Base-by-base conservation (phyloP, 53 echinoderm and acorn worm species). In the Arbacia lixula region DNA sequence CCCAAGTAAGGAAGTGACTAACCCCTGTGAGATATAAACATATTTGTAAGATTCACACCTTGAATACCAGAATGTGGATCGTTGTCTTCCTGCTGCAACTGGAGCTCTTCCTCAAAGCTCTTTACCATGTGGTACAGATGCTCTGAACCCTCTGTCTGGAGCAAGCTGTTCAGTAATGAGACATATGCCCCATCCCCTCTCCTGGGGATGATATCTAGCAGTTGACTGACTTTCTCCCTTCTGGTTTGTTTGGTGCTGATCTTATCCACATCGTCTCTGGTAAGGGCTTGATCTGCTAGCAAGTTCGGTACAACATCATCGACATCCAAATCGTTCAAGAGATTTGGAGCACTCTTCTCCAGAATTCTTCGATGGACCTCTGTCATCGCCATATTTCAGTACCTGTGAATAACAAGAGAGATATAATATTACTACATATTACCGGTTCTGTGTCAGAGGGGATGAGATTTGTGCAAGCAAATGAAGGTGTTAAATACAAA, bases 91-190 rank as follows among this genome's bases (percentile, higher is more conserved):
- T 66, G 19, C 24, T 66, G 36, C 8, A n/a, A 9, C 19, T 36
- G 66, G 3, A 1, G 19, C 14, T 10, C 5, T 46, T 78, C 28
- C 39, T 78, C 79, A 37, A 25, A 3, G 21, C 40, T 30, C 29
- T 78, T 78, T 41, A 78, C 17, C 14, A 10, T 26, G 9, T 78
- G 35, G 36, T 57, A 60, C 26, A 78, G 79, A 78, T 78, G 79
- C 19, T 12, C 26, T 1, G 38, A 38, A 16, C 79, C 79, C 3
- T 78, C 79, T 29, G 28, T 57, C 28, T 37, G 25, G 3, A 25
- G 22, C 58, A 78, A 27, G 41, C 39, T 60, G 41, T 33, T 78
- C 60, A 16, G 39, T 16, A 78, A 60, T 21, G 79, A 78, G 25
- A 43, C 1, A 34, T 60, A 78, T 14, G 79, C 79, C 9, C 79